Evolutionary conservation across 1,140 invertebrate species (phyloP).

Genomic region (Drosophila nikananu): DNA sequence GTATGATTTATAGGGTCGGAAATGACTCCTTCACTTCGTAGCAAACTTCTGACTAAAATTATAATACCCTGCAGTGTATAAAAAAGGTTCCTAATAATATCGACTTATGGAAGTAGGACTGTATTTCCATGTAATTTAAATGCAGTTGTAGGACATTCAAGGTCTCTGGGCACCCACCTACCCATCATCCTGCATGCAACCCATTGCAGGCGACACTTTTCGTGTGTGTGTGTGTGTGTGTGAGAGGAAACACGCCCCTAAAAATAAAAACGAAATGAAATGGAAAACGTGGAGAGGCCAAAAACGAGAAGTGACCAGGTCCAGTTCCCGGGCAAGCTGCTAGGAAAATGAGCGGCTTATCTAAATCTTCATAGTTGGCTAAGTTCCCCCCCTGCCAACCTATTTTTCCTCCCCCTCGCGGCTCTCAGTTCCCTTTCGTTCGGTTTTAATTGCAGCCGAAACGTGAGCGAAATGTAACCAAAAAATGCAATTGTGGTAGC

Average conservation of each 20-base stretch:
- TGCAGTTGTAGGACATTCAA: constrained; percentile 63
- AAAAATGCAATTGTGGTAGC: constrained; percentile 77
- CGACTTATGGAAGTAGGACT: neutral
- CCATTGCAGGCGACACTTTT: constrained; percentile 58
- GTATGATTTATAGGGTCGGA: no score
- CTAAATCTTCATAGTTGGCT: constrained; percentile 85
- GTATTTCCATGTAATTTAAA: constrained; percentile 48
- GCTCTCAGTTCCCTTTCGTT: constrained; percentile 47
- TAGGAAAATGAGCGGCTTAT: constrained; percentile 82
- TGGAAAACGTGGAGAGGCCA: constrained; percentile 68
- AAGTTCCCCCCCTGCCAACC: constrained; percentile 54
- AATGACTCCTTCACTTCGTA: no score
- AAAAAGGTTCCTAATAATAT: no score
- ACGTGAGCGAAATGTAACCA: constrained; percentile 83
- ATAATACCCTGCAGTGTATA: no score
- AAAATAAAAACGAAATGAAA: constrained; percentile 74
- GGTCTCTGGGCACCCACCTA: constrained; percentile 29
- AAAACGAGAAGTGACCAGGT: constrained; percentile 63
- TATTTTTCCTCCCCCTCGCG: constrained; percentile 17
- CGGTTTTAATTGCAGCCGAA: constrained; percentile 81
- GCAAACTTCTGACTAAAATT: no score
- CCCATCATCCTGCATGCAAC: constrained; percentile 1
- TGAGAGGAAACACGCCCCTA: constrained; percentile 40
- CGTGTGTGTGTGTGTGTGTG: constrained; percentile 29
- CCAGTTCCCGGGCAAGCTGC: constrained; percentile 57